phyloP scores from a whole-genome alignment of 2,888 invertebrate genomes.

The Asteroscopus sphinx region DNA sequence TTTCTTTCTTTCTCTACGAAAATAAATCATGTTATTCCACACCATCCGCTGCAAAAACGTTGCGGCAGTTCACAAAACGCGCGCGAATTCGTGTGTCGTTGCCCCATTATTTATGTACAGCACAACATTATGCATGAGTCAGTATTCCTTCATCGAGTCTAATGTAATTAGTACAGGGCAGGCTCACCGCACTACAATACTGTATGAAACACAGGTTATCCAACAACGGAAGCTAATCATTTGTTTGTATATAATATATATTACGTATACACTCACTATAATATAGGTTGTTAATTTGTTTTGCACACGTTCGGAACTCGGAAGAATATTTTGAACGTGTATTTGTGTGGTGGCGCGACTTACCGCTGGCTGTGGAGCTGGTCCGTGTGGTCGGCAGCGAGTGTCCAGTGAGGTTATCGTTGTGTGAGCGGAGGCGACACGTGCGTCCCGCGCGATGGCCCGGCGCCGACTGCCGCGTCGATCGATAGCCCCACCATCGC shows the following conservation, averaged over 20 bases:
- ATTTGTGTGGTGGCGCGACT: slow-evolving; percentile 34
- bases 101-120: slow-evolving; percentile 43
- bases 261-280: slow-evolving; percentile 37
- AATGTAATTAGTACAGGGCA: slow-evolving; percentile 50
- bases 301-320: slow-evolving; percentile 4
- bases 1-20: no score
- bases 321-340: not conserved
- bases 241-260: slow-evolving; percentile 10
- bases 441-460: slow-evolving; percentile 75
- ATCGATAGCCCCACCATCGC: slow-evolving; percentile 84
- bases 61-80: slow-evolving; percentile 27
- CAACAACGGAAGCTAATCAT: slow-evolving; percentile 14
- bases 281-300: slow-evolving; percentile 6
- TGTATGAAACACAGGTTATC: slow-evolving; percentile 17
- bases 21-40: slow-evolving; percentile 2
- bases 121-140: slow-evolving; percentile 44
- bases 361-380: slow-evolving; percentile 47
- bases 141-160: slow-evolving; percentile 32
- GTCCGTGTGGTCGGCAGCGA: slow-evolving; percentile 44
- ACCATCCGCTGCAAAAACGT: slow-evolving; percentile 1
- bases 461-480: slow-evolving; percentile 86
- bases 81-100: slow-evolving; percentile 50
- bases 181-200: slow-evolving; percentile 24
- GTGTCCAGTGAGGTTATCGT: slow-evolving; percentile 56
- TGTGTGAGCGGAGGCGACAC: slow-evolving; percentile 61